Percentiles rank a stretch among this genome's conserved stretches.
Conservation (phyloP, 2,797 vertebrate species). For the Rhincodon typus region DNA sequence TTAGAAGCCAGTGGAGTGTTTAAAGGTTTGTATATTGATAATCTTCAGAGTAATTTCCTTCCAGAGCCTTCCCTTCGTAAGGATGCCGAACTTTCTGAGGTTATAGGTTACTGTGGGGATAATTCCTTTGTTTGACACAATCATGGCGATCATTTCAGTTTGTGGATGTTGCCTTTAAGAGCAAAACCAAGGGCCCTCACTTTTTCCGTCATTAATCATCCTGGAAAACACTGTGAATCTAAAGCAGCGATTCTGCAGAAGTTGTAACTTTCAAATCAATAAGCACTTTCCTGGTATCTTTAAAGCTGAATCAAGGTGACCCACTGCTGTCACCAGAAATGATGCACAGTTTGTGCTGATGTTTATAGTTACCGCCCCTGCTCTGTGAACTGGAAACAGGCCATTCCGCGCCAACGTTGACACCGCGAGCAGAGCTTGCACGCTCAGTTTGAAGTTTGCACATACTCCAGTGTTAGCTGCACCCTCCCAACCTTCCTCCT, state of each 20-base stretch:
- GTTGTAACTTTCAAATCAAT: not conserved
- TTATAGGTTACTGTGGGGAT: not conserved
- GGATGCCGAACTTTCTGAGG: not conserved
- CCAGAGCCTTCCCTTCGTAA: not conserved
- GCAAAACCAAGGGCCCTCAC: not conserved
- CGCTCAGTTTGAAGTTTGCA: not conserved
- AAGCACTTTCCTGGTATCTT: slow-evolving; percentile 3
- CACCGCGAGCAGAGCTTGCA: not conserved
- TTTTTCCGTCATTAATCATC: not conserved
- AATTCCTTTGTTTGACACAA: not conserved
- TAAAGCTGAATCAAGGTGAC: not conserved
- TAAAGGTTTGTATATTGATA: not conserved
- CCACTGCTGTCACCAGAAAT: not conserved
- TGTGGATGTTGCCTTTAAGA: not conserved
- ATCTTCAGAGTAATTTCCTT: not conserved
- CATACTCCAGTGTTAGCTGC: not conserved
- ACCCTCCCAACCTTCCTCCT: not conserved
- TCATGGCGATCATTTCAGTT: not conserved
- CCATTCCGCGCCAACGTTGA: not conserved
- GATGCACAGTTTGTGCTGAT: not conserved
- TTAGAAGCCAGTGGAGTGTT: not conserved
- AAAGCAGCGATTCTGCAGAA: not conserved
- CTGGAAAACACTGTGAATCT: not conserved
- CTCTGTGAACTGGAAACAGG: not conserved
- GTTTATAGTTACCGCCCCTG: not conserved